Evolutionary conservation across 2,888 invertebrate species (phyloP).

Genomic region (Tenthredo amoena): DNA sequence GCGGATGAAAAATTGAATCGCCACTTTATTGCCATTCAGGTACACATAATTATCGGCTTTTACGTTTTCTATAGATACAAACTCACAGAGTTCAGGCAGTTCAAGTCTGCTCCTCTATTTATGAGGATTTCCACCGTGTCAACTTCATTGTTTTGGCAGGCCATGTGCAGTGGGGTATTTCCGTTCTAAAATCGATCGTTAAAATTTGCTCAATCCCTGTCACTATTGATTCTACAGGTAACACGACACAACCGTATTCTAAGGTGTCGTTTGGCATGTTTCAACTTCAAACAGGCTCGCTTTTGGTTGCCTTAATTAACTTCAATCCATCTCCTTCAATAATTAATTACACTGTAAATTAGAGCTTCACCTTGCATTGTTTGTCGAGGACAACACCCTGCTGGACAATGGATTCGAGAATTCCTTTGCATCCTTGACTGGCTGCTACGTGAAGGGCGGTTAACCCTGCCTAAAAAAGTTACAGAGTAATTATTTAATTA

Average conservation of each 20-base stretch:
- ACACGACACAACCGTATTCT: conserved; percentile 6
- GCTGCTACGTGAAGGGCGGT: conserved; percentile 86
- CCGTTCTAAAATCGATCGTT: conserved; percentile 80
- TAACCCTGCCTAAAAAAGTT: conserved; percentile 81
- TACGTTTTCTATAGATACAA: conserved; percentile 12
- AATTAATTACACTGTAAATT: background rate
- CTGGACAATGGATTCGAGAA: conserved; percentile 84
- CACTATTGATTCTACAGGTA: background rate
- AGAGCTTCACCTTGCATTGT: conserved; percentile 82
- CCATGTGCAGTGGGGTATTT: conserved; percentile 87
- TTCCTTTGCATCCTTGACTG: conserved; percentile 85
- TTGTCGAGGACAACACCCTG: conserved; percentile 83
- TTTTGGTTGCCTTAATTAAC: background rate
- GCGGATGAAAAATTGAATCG: conserved; percentile 52
- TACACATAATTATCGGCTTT: background rate
- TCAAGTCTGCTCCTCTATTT: conserved; percentile 85
- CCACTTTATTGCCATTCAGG: background rate
- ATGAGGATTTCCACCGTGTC: conserved; percentile 86
- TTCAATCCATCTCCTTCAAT: background rate
- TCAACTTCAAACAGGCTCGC: background rate
- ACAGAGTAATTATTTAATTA: background rate
- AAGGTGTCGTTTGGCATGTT: background rate
- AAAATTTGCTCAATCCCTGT: background rate
- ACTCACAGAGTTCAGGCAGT: conserved; percentile 86
- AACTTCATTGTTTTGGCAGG: conserved; percentile 86